Conservation (phyloP, 2,113 vertebrate species). For the Micromys minutus region DNA sequence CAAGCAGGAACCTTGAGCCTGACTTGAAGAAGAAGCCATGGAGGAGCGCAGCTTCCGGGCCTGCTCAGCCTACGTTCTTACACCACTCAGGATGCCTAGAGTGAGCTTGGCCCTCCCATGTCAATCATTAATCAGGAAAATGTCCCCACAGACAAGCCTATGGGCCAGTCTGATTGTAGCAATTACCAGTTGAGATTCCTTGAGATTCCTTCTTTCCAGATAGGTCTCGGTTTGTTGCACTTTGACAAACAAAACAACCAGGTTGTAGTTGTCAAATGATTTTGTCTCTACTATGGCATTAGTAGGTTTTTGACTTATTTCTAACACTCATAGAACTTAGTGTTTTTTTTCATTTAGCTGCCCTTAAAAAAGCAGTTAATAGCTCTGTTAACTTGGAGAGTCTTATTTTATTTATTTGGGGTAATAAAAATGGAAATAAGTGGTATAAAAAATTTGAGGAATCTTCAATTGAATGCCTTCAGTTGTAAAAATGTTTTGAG, state of each 20-base stretch:
- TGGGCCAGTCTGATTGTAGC: not conserved
- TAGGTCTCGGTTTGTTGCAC: not conserved
- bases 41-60: not conserved
- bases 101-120: not conserved
- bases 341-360: not conserved
- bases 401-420: conserved; percentile 16
- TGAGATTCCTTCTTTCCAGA: not conserved
- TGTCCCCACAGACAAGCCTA: not conserved
- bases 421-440: conserved; percentile 15
- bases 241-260: not conserved
- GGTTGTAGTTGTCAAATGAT: not conserved
- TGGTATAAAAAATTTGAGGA: not conserved
- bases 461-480: not conserved
- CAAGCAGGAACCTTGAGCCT: not conserved
- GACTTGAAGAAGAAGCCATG: not conserved
- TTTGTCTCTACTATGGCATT: not conserved
- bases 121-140: not conserved
- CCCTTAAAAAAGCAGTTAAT: not conserved
- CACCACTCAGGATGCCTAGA: not conserved
- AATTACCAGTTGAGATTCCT: not conserved
- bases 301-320: not conserved
- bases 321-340: not conserved
- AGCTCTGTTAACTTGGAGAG: not conserved
- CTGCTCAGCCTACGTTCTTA: not conserved
- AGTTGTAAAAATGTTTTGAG: conserved; percentile 15